Evolutionary conservation across 1,140 invertebrate genomes (phyloP), one percentile per base, ranked within the genome.

Genomic region (Papilio xuthus): DNA sequence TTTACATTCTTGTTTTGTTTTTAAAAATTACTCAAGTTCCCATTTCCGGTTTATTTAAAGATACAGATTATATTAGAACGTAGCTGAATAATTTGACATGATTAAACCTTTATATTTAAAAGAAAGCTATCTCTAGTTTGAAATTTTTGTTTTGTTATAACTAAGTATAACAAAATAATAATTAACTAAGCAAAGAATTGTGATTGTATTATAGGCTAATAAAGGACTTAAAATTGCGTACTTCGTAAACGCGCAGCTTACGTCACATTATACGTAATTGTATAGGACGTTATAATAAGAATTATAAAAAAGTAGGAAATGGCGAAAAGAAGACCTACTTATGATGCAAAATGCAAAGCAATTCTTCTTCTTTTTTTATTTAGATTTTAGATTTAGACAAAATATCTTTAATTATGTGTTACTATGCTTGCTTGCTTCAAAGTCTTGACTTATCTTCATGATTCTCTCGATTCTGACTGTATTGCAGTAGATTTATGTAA

Each of bases 31-130:
- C 73, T 76, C 60, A 20, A 75, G 53, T 37, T 44, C 8, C 23
- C 32, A 77, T 71, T 78, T 78, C 70, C 71, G 76, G 82, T 53
- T 70, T 76, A 60, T 80, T 84, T 80, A 73, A 26, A 53, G 75
- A 72, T 71, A 72, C 70, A 60, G 53, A 76, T 75, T 23, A 73
- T 44, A 75, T 18, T 15, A 44, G 13, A 37, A 23, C 8, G 15
- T 4, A 10, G 23, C 23, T 20, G n/a, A 26, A 47, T 4, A 23
- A 8, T 18, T 7, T 72, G 15, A n/a, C n/a, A 37, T 15, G 15
- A 41, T 26, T 10, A 6, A 41, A 71, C 13, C 10, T 20, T 41
- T 71, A 18, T 71, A 42, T n/a, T 70, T 70, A 63, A 37, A 37
- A 37, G 32, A 37, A 1, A 37, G 4, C 4, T 37, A 6, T 37